Evolutionary conservation across 2,113 vertebrate species (phyloP), one percentile per base, ranked within the genome.

Genomic region (Colius striatus): DNA sequence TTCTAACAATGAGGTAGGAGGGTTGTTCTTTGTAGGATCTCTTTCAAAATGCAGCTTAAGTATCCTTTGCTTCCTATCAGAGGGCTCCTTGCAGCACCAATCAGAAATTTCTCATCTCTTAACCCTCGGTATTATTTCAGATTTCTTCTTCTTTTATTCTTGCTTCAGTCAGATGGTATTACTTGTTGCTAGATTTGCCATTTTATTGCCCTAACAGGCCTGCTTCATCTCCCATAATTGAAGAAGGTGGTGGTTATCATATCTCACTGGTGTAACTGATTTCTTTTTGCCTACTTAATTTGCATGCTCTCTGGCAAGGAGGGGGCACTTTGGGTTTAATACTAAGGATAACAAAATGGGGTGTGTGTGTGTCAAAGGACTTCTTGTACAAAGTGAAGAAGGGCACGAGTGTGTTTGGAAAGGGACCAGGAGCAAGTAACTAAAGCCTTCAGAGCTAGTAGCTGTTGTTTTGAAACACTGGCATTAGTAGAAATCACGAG

Each of bases 1-100:
- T 96, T 96, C 95, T 97, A 92, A 95, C 84, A 80, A 96, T 71
- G 95, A 97, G 96, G 96, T 96, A 97, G 90, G 96, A 95, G 65
- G 92, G 92, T 94, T 88, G 71, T 95, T 91, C 88, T 94, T 89
- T 50, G 83, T 36, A 96, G 95, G 93, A 78, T 90, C 83, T 94
- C 65, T 96, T 93, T 90, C 53, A 90, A 95, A 92, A 92, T 61
- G 55, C 71, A 86, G 87, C 93, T 94, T 92, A 71, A 94, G 51
- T 75, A 78, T 57, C 27, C 43, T 92, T 91, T 81, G 95, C 94
- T 96, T 95, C 72, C 88, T 90, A 50, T 96, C 95, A 72, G 72
- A 79, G 65, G 87, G 68, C 79, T 93, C 57, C 92, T 95, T 72
- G 68, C 90, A 93, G 83, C 85, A 88, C 80, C 84, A 96, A 94